phyloP scores from a whole-genome alignment of 2,888 invertebrate species.

The Ganaspis brasiliensis region DNA sequence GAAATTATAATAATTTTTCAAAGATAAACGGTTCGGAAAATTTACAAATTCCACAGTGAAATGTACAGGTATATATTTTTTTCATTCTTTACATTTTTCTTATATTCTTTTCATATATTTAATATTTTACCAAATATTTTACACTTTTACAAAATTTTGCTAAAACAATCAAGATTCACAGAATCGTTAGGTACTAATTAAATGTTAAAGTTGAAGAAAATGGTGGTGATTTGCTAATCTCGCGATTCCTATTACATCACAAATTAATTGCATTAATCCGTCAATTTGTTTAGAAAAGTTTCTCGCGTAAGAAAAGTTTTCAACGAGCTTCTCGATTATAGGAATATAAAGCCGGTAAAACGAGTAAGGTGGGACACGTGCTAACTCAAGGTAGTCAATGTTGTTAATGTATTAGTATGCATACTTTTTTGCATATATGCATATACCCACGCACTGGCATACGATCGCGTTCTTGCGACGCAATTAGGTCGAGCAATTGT shows the following conservation, averaged over 20 bases:
- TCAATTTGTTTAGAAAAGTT: conserved; percentile 19
- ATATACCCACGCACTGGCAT: conserved; percentile 27
- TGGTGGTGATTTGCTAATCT: too few relatives aligned
- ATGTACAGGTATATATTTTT: too few relatives aligned
- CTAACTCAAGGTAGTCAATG: conserved; percentile 28
- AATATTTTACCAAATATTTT: too few relatives aligned
- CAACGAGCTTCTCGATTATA: conserved; percentile 10
- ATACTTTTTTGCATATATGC: conserved; percentile 2
- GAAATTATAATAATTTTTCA: conserved; percentile 7
- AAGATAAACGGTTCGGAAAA: conserved; percentile 9
- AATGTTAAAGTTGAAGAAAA: too few relatives aligned
- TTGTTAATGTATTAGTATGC: not conserved
- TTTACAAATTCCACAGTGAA: not conserved
- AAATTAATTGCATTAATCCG: conserved; percentile 4
- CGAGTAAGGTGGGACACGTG: conserved; percentile 27
- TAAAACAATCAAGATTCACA: too few relatives aligned
- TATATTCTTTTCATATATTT: not conserved
- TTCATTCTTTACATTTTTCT: not conserved
- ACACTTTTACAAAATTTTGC: too few relatives aligned
- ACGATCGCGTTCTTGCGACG: conserved; percentile 46
- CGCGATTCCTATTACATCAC: not conserved
- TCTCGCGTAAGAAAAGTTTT: conserved; percentile 1
- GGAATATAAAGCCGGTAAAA: conserved; percentile 19
- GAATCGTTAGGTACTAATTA: too few relatives aligned
- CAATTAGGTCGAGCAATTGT: conserved; percentile 55